A percentile compares a stretch with the other conserved stretches of the same genome.
Evolutionary conservation across 2,888 invertebrate genomes (phyloP).

Genomic region (Ophion ellenae): DNA sequence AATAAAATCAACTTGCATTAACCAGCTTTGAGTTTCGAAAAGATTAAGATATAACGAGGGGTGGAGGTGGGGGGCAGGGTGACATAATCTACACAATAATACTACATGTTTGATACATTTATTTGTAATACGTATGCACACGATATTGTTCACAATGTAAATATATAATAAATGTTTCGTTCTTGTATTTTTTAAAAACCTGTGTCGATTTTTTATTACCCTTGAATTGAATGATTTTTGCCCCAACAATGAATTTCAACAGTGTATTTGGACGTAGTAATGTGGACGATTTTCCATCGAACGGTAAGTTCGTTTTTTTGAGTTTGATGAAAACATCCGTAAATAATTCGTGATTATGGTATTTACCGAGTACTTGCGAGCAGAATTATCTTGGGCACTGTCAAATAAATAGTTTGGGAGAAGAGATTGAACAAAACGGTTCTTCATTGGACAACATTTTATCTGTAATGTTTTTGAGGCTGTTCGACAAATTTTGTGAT

Average conservation of each 20-base stretch:
- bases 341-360: no score
- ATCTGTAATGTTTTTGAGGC: no score
- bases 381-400: no score
- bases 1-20: slow-evolving; percentile 29
- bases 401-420: no score
- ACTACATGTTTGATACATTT: slow-evolving; percentile 67
- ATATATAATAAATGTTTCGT: slow-evolving; percentile 73
- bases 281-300: slow-evolving; percentile 69
- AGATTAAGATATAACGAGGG: slow-evolving; percentile 39
- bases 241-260: no score
- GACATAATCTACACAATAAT: slow-evolving; percentile 44
- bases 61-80: slow-evolving; percentile 25
- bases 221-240: background rate
- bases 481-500: no score
- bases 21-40: slow-evolving; percentile 38
- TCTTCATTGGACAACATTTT: no score
- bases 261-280: slow-evolving; percentile 2
- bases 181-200: slow-evolving; percentile 75
- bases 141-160: slow-evolving; percentile 61
- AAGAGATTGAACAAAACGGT: no score
- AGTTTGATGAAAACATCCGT: no score
- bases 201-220: slow-evolving; percentile 18
- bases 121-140: slow-evolving; percentile 44
- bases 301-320: slow-evolving; percentile 72
- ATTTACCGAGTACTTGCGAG: no score